Percentiles rank a stretch among this genome's conserved stretches.
Evolutionary conservation across 2,113 vertebrate species (phyloP).

Genomic region (Cromileptes altivelis): DNA sequence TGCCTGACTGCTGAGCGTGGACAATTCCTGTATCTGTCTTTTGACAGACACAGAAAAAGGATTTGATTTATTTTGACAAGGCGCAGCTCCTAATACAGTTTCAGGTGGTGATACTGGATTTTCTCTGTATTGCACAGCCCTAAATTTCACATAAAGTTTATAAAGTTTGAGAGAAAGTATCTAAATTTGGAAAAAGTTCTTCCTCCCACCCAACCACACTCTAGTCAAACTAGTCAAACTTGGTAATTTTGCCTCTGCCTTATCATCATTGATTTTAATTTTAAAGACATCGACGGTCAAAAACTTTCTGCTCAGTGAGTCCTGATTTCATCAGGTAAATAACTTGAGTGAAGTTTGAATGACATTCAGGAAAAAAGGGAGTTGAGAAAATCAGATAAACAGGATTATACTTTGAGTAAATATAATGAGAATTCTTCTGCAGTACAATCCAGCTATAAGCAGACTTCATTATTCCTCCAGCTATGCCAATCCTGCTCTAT

Average conservation of each 20-base stretch:
- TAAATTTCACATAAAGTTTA: background rate
- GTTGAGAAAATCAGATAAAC: slow-evolving; percentile 19
- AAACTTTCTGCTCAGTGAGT: background rate
- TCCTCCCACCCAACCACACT: no score
- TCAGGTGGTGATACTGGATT: no score
- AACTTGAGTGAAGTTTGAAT: slow-evolving; percentile 15
- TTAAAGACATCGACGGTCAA: slow-evolving; percentile 19
- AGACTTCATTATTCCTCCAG: slow-evolving; percentile 16
- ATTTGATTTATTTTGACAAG: no score
- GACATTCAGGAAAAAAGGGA: slow-evolving; percentile 17
- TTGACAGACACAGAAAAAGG: no score
- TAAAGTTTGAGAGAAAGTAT: background rate
- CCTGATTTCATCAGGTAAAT: slow-evolving; percentile 20
- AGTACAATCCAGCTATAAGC: background rate
- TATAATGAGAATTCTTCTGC: background rate
- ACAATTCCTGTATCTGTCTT: no score
- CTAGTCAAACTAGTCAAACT: slow-evolving; percentile 12
- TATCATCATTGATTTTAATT: slow-evolving; percentile 20
- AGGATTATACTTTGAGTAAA: slow-evolving; percentile 17
- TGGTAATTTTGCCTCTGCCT: background rate
- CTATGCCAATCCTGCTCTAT: slow-evolving; percentile 11
- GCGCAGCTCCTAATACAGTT: no score
- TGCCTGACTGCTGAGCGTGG: no score
- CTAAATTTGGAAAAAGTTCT: background rate
- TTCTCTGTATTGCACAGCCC: no score